These are phyloP conservation scores for Mamestra brassicae DNA, from an alignment of 2,888 invertebrate species.

Conservation along the genomic window DNA sequence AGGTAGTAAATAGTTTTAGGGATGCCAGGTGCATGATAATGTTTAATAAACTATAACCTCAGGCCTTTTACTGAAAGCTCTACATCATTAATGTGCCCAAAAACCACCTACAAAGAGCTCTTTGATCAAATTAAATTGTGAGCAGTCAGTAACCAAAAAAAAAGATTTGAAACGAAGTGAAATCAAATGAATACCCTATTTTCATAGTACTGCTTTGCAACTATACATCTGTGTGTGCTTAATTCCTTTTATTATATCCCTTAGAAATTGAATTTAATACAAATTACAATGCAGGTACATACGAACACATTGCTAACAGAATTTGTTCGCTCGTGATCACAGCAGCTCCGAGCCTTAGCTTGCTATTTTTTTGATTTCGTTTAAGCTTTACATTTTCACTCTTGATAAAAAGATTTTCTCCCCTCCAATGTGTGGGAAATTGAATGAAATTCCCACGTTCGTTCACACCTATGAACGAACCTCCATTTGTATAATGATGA, in stretches of 20 bases:
- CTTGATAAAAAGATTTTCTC: constrained; percentile 53
- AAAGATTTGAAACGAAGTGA: background rate
- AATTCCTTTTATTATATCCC: background rate
- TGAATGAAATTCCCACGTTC: constrained; percentile 51
- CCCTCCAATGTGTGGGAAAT: constrained; percentile 39
- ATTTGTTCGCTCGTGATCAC: constrained; percentile 39
- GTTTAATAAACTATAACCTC: no score
- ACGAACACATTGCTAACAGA: constrained; percentile 29
- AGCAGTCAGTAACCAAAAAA: background rate
- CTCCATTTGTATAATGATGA: constrained; percentile 51
- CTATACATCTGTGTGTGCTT: background rate
- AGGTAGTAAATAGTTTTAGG: background rate
- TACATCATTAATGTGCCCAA: background rate
- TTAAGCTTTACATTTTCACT: constrained; percentile 54
- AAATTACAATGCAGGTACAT: constrained; percentile 45
- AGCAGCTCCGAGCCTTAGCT: constrained; percentile 37
- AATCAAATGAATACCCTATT: background rate
- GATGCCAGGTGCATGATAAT: background rate
- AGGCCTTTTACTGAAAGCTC: no score
- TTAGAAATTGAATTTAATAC: constrained; percentile 21
- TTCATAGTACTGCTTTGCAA: background rate
- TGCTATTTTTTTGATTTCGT: constrained; percentile 59
- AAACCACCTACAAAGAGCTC: background rate
- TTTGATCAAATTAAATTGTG: background rate
- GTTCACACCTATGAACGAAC: constrained; percentile 47